Evolutionary conservation across 53 echinoderm and acorn worm genomes (phyloP), one percentile per base, ranked within the genome.

Genomic region (Paelopatides confundens): DNA sequence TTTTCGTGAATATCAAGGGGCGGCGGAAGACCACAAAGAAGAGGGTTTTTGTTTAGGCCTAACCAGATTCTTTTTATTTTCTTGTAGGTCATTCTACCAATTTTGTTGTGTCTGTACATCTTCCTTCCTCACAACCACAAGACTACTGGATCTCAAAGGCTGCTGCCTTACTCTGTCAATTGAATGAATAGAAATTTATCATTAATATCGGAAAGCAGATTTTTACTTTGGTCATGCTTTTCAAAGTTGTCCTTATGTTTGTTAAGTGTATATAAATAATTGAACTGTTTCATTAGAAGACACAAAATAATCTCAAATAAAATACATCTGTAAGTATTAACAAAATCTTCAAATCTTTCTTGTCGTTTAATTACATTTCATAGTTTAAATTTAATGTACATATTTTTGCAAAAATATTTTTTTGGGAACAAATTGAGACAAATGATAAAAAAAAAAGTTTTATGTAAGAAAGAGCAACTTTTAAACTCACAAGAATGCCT

Each of bases 121-220:
- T 97, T 27, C 97, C 97, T 12, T 97, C 97, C 23, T 82, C 91
- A 27, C 85, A 92, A 43, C 92, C 97, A 21, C 97, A 97, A 82
- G 95, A 97, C 69, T 97, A 97, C 90, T 97, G 97, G 97, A 97
- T 97, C 68, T 97, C 97, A 62, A 97, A 95, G 40, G 97, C 90
- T 54, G 91, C 97, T 21, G 97, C 97, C 24, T 70, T 97, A 28
- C 93, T 97, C 63, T 93, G 93, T 65, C 95, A 95, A 88, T 88
- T 93, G 36, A 95, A 93, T 67, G 95, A 95, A 85, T 96, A 96
- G 71, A 63, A 23, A 32, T 37, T 15, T 23, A 58, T 54, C 23
- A 54, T 21, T 54, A 54, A 54, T 54, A 5, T 24, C 3, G 54
- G 13, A 54, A 9, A 27, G 10, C 0, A 3, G 15, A 17, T 11